A percentile compares a stretch with the other conserved stretches of the same genome.
These are phyloP conservation scores for Orius laevigatus DNA, from an alignment of 1,140 invertebrate genomes.

Conservation along the genomic window DNA sequence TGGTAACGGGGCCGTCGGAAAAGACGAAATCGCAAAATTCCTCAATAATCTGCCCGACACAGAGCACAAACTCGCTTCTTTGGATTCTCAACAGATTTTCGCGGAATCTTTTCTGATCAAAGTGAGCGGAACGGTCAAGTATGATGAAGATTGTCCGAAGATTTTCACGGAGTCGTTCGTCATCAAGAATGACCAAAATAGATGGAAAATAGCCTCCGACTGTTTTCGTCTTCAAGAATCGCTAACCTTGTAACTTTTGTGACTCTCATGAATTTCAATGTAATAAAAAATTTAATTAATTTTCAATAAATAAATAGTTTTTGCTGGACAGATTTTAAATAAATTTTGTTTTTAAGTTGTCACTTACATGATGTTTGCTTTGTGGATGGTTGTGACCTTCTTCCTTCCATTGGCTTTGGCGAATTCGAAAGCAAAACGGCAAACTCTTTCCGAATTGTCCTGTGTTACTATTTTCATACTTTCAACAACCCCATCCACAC, in stretches of 20 bases:
- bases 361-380: conserved; percentile 91
- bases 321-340: background rate
- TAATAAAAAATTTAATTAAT: too few relatives aligned
- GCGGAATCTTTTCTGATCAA: conserved; percentile 61
- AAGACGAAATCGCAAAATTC: conserved; percentile 61
- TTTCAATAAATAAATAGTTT: background rate
- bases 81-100: conserved; percentile 63
- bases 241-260: too few relatives aligned
- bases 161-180: conserved; percentile 67
- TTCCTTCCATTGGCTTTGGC: conserved; percentile 75
- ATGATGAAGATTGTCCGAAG: conserved; percentile 37
- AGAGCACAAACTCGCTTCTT: conserved; percentile 45
- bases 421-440: conserved; percentile 91
- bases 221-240: conserved; percentile 56
- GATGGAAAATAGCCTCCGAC: conserved; percentile 80
- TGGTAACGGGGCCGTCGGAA: conserved; percentile 57
- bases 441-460: conserved; percentile 81
- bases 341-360: conserved; percentile 7
- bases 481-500: conserved; percentile 84
- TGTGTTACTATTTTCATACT: conserved; percentile 92
- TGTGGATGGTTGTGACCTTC: conserved; percentile 93
- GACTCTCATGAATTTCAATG: too few relatives aligned
- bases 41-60: conserved; percentile 53
- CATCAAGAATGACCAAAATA: conserved; percentile 61
- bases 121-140: conserved; percentile 54